Evolutionary conservation across 2,113 vertebrate species (phyloP).

Genomic region (Cheilinus undulatus): DNA sequence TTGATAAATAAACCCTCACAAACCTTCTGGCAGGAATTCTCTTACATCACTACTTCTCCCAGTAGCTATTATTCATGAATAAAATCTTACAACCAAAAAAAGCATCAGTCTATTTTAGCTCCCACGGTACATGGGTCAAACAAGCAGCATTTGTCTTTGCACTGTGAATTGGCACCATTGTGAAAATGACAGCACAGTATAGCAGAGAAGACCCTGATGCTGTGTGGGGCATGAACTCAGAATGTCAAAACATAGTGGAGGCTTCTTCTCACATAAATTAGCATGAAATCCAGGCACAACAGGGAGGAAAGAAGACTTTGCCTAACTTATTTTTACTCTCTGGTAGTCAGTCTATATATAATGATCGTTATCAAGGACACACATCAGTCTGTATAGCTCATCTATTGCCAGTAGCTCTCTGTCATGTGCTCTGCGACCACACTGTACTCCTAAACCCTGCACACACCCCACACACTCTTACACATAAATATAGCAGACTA

Average conservation of each 20-base stretch:
- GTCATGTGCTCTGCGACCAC: constrained; percentile 64
- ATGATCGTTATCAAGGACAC: constrained; percentile 43
- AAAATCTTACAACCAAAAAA: constrained; percentile 10
- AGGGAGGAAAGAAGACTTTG: constrained; percentile 22
- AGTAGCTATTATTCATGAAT: too few species aligned
- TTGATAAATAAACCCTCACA: too few species aligned
- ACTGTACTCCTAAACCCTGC: background rate
- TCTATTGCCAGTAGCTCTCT: constrained; percentile 40
- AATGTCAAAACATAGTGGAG: constrained; percentile 71
- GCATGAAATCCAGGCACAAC: constrained; percentile 58
- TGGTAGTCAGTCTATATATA: constrained; percentile 38
- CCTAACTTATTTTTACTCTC: constrained; percentile 38
- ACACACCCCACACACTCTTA: constrained; percentile 8
- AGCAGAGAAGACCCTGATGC: constrained; percentile 63
- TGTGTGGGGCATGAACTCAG: constrained; percentile 66
- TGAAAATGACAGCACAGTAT: constrained; percentile 58
- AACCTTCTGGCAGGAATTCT: too few species aligned
- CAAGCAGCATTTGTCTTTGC: constrained; percentile 74
- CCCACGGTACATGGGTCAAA: constrained; percentile 63
- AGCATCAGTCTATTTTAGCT: constrained; percentile 20
- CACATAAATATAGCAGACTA: constrained; percentile 48
- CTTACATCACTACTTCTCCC: too few species aligned
- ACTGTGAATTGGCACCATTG: constrained; percentile 75
- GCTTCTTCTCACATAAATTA: constrained; percentile 62
- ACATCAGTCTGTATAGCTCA: constrained; percentile 45